Conservation (phyloP, 2,888 invertebrate genomes). For the Mesochorus sp. region DNA sequence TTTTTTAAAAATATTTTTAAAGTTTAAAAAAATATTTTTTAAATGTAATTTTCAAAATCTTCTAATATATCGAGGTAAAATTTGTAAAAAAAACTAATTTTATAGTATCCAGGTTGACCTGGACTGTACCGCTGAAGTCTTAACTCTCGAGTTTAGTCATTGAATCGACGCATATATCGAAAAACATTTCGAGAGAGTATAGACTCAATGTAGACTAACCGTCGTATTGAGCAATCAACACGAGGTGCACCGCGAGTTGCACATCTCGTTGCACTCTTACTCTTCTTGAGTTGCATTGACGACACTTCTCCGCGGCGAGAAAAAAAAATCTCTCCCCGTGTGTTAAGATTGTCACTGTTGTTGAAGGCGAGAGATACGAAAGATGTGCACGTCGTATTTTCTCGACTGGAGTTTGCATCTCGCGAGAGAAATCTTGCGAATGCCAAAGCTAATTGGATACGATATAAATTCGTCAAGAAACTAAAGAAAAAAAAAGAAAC, state of each 20-base stretch:
- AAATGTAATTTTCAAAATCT: too few relatives aligned
- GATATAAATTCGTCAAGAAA: conserved; percentile 71
- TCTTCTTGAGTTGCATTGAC: conserved; percentile 57
- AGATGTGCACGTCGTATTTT: conserved; percentile 39
- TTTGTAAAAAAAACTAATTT: neutral
- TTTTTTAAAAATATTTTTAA: too few relatives aligned
- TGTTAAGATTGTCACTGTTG: conserved; percentile 77
- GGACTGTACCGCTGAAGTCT: conserved; percentile 25
- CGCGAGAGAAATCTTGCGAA: conserved; percentile 66
- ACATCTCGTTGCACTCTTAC: conserved; percentile 23
- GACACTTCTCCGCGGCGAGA: conserved; percentile 30
- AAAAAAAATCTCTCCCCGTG: conserved; percentile 63
- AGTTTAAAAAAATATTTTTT: too few relatives aligned
- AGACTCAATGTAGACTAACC: conserved; percentile 20
- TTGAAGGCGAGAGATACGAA: conserved; percentile 34
- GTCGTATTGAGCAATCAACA: conserved; percentile 25
- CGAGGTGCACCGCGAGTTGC: conserved; percentile 29
- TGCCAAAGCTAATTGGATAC: conserved; percentile 78
- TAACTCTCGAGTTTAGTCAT: conserved; percentile 20
- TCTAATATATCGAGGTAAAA: too few relatives aligned
- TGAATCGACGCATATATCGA: conserved; percentile 47
- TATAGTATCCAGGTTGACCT: neutral
- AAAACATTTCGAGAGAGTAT: conserved; percentile 33
- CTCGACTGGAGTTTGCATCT: conserved; percentile 17
- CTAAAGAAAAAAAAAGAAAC: neutral